phyloP scores from a whole-genome alignment of 2,888 invertebrate genomes.

The Polymixis flavicincta region DNA sequence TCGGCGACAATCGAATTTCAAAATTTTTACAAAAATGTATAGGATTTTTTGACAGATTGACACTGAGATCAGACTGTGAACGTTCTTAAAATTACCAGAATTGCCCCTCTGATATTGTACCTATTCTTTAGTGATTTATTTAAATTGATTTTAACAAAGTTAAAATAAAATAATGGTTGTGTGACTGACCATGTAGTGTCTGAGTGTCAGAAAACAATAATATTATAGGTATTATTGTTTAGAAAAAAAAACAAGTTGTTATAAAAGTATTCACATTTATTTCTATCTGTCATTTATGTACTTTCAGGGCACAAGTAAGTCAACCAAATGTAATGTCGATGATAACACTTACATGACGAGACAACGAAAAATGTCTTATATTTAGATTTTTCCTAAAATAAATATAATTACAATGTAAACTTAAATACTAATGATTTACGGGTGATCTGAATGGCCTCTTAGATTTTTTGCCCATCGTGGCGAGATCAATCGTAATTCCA shows the following conservation, averaged over 20 bases:
- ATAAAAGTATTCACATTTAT: slow-evolving; percentile 70
- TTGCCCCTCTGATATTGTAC: no score
- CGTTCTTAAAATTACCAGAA: no score
- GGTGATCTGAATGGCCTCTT: slow-evolving; percentile 92
- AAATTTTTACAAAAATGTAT: no score
- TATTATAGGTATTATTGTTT: background rate
- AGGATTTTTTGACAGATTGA: no score
- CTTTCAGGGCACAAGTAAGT: slow-evolving; percentile 71
- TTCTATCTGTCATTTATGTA: slow-evolving; percentile 72
- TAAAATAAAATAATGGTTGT: background rate
- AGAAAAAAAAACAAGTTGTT: slow-evolving; percentile 24
- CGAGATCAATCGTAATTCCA: slow-evolving; percentile 93
- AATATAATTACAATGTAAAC: slow-evolving; percentile 76
- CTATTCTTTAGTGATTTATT: background rate
- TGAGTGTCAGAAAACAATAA: background rate
- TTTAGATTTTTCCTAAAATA: slow-evolving; percentile 85
- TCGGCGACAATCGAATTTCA: no score
- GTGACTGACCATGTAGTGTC: background rate
- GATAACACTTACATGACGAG: slow-evolving; percentile 80
- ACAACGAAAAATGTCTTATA: slow-evolving; percentile 79
- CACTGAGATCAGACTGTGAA: no score
- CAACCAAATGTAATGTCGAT: slow-evolving; percentile 71
- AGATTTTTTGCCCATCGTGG: slow-evolving; percentile 93
- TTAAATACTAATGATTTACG: slow-evolving; percentile 85
- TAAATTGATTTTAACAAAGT: background rate